A percentile compares a stretch with the other conserved stretches of the same genome.
phyloP scores from a whole-genome alignment of 2,113 vertebrate species.

The Ramphastos sulfuratus region DNA sequence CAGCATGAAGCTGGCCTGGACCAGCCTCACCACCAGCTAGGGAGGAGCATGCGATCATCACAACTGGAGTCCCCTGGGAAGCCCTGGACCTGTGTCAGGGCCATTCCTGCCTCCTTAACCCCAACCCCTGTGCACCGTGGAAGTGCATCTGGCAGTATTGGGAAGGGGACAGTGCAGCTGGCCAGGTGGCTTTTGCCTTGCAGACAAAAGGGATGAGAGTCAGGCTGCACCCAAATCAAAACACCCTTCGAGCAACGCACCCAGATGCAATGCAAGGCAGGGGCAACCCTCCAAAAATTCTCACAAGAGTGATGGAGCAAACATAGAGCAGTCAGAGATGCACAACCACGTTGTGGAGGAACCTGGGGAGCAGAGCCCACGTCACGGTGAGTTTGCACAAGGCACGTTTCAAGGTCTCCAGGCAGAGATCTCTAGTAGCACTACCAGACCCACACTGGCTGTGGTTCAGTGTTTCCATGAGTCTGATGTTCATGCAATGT shows the following conservation, averaged over 20 bases:
- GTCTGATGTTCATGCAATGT: not conserved
- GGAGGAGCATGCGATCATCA: not conserved
- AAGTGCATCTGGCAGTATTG: not conserved
- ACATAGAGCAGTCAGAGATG: not conserved
- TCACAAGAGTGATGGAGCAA: not conserved
- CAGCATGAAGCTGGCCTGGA: not conserved
- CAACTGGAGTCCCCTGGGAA: not conserved
- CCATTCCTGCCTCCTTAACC: not conserved
- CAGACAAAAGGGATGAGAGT: not conserved
- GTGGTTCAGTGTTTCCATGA: accelerated
- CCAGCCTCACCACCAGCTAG: not conserved
- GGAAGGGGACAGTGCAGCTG: not conserved
- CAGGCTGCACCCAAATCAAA: accelerated
- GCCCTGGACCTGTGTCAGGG: accelerated
- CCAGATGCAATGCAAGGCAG: accelerated
- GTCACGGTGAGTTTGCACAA: not conserved
- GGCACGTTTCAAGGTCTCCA: not conserved
- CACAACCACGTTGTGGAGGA: not conserved
- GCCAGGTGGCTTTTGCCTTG: not conserved
- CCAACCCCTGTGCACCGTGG: accelerated
- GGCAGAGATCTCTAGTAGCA: not conserved
- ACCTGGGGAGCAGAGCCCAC: not conserved
- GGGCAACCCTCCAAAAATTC: not conserved
- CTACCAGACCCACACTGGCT: accelerated
- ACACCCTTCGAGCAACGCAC: not conserved